Conservation (phyloP, 2,888 invertebrate species). For the Patella pellucida region DNA sequence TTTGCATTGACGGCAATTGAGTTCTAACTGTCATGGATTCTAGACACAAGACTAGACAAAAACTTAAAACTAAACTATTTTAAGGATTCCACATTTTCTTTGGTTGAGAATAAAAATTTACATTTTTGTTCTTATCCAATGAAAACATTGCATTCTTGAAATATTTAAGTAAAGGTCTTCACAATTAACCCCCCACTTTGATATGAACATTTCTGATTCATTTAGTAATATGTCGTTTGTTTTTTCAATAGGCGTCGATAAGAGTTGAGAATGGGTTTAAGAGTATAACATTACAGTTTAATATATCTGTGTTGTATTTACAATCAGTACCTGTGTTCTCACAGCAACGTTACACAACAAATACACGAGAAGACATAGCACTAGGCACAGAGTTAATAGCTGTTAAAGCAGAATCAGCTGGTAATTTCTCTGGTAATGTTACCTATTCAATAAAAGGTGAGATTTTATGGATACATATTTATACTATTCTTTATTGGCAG, state of each 20-base stretch:
- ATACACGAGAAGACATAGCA: constrained; percentile 25
- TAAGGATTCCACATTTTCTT: no score
- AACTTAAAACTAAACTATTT: no score
- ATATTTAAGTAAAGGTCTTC: no score
- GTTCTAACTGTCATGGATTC: no score
- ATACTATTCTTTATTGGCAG: not conserved
- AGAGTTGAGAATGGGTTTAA: constrained; percentile 13
- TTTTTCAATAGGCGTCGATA: not conserved
- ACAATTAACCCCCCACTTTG: no score
- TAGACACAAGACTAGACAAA: no score
- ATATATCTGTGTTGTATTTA: constrained; percentile 36
- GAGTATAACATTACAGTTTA: not conserved
- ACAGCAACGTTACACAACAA: constrained; percentile 23
- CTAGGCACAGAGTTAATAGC: not conserved
- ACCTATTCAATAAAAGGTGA: constrained; percentile 15
- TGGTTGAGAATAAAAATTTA: no score
- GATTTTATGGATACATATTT: not conserved
- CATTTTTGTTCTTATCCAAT: no score
- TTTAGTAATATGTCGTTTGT: no score
- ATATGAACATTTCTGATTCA: no score
- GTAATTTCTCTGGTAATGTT: constrained; percentile 18
- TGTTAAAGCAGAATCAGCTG: constrained; percentile 13
- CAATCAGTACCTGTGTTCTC: constrained; percentile 39
- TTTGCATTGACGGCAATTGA: no score
- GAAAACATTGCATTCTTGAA: no score